Conservation (phyloP, 2,888 invertebrate species). For the Morpho deidamia region DNA sequence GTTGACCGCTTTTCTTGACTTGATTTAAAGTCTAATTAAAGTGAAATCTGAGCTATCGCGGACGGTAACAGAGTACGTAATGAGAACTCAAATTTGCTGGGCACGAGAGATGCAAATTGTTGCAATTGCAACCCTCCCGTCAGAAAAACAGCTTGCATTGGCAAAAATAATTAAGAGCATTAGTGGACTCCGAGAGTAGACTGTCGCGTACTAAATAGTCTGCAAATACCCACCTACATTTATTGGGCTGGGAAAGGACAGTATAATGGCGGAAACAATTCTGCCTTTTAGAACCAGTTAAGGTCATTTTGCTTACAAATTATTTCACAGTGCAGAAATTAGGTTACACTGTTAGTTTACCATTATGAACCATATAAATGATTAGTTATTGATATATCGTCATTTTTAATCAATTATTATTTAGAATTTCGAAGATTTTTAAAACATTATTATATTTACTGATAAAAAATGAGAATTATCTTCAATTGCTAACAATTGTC, state of each 20-base stretch:
- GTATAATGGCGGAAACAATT: constrained; percentile 67
- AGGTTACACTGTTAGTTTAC: constrained; percentile 29
- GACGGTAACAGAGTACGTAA: constrained; percentile 63
- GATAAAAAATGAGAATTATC: no score
- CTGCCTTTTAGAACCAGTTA: constrained; percentile 60
- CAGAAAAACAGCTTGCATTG: constrained; percentile 76
- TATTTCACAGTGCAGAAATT: constrained; percentile 25
- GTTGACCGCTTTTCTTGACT: constrained; percentile 73
- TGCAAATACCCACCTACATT: constrained; percentile 74
- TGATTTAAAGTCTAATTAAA: constrained; percentile 76
- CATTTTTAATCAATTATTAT: no score
- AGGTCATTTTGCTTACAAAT: constrained; percentile 50
- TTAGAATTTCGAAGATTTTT: no score
- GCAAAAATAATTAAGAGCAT: constrained; percentile 78
- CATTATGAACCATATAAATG: no score
- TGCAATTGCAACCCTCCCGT: constrained; percentile 69
- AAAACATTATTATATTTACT: no score
- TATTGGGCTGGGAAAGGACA: constrained; percentile 59
- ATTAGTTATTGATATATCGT: no score
- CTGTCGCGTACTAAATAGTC: constrained; percentile 72
- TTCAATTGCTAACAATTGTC: no score
- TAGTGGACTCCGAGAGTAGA: constrained; percentile 66
- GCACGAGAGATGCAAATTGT: constrained; percentile 64
- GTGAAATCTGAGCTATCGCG: constrained; percentile 69
- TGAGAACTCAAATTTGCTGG: constrained; percentile 46